Evolutionary conservation across 2,888 invertebrate species (phyloP).

Genomic region (Pyrgus malvae): DNA sequence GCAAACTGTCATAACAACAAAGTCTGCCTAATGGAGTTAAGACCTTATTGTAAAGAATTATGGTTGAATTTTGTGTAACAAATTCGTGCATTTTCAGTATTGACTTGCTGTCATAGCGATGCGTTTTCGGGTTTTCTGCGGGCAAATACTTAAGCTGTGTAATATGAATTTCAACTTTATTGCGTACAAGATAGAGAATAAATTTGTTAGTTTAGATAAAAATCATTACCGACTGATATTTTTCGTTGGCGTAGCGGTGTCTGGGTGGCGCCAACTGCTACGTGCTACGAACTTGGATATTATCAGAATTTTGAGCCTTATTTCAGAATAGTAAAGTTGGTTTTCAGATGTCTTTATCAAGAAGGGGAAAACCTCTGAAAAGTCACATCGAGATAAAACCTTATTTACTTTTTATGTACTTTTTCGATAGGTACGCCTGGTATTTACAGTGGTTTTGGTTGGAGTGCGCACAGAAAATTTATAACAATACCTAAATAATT

Average conservation of each 20-base stretch:
- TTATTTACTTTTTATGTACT: constrained; percentile 26
- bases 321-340: neutral
- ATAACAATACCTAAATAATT: too few relatives aligned
- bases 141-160: neutral
- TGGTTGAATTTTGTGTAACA: constrained; percentile 33
- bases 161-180: constrained; percentile 33
- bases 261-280: constrained; percentile 53
- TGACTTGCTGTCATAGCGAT: constrained; percentile 45
- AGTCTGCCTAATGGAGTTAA: constrained; percentile 2
- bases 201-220: constrained; percentile 33
- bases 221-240: constrained; percentile 43
- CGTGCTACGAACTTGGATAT: neutral
- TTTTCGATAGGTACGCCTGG: neutral
- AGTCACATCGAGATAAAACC: constrained; percentile 28
- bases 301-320: constrained; percentile 28
- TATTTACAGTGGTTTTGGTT: too few relatives aligned
- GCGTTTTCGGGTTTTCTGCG: constrained; percentile 39
- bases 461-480: too few relatives aligned
- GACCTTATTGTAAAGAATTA: constrained; percentile 15
- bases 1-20: constrained; percentile 36
- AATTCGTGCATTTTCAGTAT: constrained; percentile 45
- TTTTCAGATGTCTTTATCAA: neutral
- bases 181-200: constrained; percentile 12
- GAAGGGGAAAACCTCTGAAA: constrained; percentile 29
- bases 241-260: constrained; percentile 51